Base-by-base conservation (phyloP, 2,797 vertebrate genomes). In the Pseudocheirus occidentalis region DNA sequence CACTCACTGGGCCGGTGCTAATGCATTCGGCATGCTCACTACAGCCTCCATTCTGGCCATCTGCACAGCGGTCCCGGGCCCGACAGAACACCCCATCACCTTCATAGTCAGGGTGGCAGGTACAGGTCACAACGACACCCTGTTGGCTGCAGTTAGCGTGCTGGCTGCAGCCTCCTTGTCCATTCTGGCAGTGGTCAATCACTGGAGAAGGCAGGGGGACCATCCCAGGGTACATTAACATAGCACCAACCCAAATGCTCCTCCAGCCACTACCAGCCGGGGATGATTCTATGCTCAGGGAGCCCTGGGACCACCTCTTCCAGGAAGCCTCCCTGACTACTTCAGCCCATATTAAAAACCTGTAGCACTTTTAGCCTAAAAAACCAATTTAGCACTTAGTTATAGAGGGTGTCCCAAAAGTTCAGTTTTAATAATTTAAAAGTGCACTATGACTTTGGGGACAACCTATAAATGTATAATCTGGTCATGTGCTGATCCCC, bases 21-120 rank as follows among this genome's bases (percentile, higher is more conserved):
- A 98, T 98, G 98, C 99, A 99, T 87, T 93, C 96, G 0, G 99
- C 99, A 0, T 99, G 99, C 95, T 99, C 99, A 0, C 99, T 99
- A 98, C 99, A 99, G 96, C 99, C 99, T 0, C 99, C 99, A 0
- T 99, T 99, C 9, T 53, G 92, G 59, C 98, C 98, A 0, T 99
- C 98, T 0, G 98, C 97, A 90, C 99, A 99, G 50, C 98, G 98
- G 98, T 99, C 99, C 46, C 99, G 98, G 91, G 99, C 98, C 40
- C 98, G 97, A 54, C 99, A 99, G 97, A 97, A 95, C 89, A 96
- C 98, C 66, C 99, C 99, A 0, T 99, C 99, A 0, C 99, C 99
- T 46, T 98, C 95, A n/a, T 99, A 99, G 96, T 98, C 98, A 0
- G 97, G 55, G 1, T 55, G 97, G 96, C 99, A 99, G 93, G 98